Conservation (phyloP, 2,113 vertebrate species). For the Apodemus speciosus region DNA sequence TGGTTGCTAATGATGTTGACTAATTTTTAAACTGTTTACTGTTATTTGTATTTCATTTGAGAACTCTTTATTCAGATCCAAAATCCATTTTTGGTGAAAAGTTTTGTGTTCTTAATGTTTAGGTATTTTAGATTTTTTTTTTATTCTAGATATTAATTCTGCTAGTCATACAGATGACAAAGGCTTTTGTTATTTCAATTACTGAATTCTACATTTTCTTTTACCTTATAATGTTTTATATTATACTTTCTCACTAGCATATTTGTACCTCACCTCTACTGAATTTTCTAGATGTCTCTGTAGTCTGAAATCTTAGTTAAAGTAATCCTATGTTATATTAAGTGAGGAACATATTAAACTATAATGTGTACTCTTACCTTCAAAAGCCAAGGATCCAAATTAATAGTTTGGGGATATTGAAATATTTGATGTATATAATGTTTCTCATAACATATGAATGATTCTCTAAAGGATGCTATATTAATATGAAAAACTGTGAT, state of each 20-base stretch:
- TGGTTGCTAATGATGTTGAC: not conserved
- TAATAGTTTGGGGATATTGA: not conserved
- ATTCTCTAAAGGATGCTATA: not conserved
- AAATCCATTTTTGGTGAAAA: not conserved
- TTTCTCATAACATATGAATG: not conserved
- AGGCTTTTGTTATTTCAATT: not conserved
- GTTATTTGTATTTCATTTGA: not conserved
- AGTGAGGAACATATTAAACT: not conserved
- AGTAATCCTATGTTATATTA: not conserved
- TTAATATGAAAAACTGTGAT: not conserved
- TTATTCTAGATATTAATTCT: not conserved
- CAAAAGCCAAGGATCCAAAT: not conserved
- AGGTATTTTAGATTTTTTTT: not conserved
- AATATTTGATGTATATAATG: conserved; percentile 14
- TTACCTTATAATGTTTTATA: not conserved
- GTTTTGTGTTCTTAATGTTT: not conserved
- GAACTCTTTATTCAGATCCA: not conserved
- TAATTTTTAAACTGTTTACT: not conserved
- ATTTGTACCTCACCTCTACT: not conserved
- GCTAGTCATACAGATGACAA: not conserved
- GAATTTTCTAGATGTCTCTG: not conserved
- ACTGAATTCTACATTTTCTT: not conserved
- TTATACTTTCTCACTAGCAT: conserved; percentile 1
- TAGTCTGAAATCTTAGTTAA: not conserved
- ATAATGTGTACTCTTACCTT: not conserved